Conservation (phyloP, 2,113 vertebrate species). For the Melierax canorus region DNA sequence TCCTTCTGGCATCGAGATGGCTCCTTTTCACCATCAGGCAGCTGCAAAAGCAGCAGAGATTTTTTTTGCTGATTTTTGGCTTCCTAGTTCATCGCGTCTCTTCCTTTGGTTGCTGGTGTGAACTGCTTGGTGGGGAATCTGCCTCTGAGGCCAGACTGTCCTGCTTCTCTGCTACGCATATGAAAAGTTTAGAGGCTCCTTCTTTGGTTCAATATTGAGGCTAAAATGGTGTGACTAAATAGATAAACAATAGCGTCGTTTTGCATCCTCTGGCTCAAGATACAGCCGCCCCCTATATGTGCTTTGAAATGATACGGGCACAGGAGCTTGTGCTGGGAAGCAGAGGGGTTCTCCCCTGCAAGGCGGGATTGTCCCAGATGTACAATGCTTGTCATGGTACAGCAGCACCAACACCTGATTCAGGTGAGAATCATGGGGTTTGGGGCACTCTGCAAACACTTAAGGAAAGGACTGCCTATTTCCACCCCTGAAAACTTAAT, state of each 20-base stretch:
- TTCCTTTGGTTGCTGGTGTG: not conserved
- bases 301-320: not conserved
- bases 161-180: not conserved
- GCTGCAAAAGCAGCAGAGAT: constrained; percentile 11
- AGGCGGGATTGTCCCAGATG: not conserved
- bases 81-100: not conserved
- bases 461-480: not conserved
- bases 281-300: not conserved
- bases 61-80: not conserved
- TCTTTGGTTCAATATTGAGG: not conserved
- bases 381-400: not conserved
- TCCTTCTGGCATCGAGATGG: constrained; percentile 13
- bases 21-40: constrained; percentile 5
- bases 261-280: not conserved
- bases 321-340: not conserved
- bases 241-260: not conserved
- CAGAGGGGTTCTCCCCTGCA: not conserved
- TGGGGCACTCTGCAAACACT: not conserved
- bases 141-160: not conserved
- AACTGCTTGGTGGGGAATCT: not conserved
- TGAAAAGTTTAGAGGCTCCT: not conserved
- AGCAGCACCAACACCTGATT: not conserved
- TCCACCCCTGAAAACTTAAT: not conserved
- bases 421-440: not conserved
- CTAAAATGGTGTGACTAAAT: not conserved